These are phyloP conservation scores for Platyrinchus mystaceus DNA, from an alignment of 2,797 vertebrate species.

Conservation along the genomic window DNA sequence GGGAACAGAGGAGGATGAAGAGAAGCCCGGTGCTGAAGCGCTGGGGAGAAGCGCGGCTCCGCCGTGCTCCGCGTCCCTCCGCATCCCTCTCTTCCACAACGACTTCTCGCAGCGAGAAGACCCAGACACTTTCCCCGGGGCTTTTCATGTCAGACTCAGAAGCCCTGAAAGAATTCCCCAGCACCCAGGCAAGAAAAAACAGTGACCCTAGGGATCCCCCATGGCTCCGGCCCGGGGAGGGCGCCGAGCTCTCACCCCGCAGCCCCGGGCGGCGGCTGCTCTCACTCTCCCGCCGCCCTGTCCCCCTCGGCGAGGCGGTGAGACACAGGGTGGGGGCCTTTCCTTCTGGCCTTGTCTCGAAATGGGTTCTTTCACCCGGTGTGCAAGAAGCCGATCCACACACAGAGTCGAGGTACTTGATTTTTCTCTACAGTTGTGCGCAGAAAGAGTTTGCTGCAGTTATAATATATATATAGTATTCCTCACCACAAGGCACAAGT, in stretches of 20 bases:
- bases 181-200: not conserved
- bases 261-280: not conserved
- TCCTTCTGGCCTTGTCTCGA: not conserved
- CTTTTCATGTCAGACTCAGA: not conserved
- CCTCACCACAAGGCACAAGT: not conserved
- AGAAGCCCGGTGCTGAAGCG: not conserved
- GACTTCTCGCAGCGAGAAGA: not conserved
- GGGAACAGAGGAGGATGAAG: not conserved
- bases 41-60: not conserved
- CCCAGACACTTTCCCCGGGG: rapidly evolving
- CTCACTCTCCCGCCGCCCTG: too few species aligned
- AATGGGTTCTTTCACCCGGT: not conserved
- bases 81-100: not conserved
- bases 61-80: not conserved
- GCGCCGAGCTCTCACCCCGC: not conserved
- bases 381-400: not conserved
- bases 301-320: not conserved
- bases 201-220: not conserved
- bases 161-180: not conserved
- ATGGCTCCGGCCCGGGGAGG: not conserved
- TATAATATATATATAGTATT: not conserved
- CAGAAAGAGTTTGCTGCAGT: not conserved
- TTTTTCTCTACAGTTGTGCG: not conserved
- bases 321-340: not conserved
- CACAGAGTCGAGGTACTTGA: not conserved